These are phyloP conservation scores for Riparia riparia DNA, from an alignment of 2,113 vertebrate genomes.

Conservation along the genomic window DNA sequence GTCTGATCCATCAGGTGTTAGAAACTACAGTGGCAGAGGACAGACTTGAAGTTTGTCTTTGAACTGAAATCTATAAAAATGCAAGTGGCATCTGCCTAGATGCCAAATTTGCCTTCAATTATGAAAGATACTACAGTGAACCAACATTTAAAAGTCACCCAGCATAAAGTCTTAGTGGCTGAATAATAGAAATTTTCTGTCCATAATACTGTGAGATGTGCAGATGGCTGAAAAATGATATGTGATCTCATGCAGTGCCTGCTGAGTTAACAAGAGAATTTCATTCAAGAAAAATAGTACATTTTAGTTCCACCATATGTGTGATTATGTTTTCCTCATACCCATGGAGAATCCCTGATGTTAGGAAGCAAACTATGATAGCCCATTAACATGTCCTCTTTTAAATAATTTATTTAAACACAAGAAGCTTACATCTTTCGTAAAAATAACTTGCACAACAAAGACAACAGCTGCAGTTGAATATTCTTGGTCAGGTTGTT, in stretches of 20 bases:
- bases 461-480: not conserved
- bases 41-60: not conserved
- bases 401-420: constrained; percentile 12
- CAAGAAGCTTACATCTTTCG: not conserved
- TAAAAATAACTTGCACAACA: not conserved
- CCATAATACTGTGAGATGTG: constrained; percentile 26
- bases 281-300: constrained; percentile 57
- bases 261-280: constrained; percentile 76
- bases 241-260: constrained; percentile 48
- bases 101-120: not conserved
- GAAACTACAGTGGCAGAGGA: not conserved
- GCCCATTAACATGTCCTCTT: constrained; percentile 19
- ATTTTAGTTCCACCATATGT: constrained; percentile 63
- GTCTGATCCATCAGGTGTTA: accelerated
- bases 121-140: not conserved
- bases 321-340: constrained; percentile 68
- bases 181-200: constrained; percentile 47
- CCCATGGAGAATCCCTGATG: constrained; percentile 51
- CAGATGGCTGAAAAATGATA: constrained; percentile 70
- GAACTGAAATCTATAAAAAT: not conserved
- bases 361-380: constrained; percentile 33
- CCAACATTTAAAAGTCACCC: not conserved
- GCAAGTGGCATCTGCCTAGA: not conserved
- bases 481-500: not conserved
- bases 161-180: constrained; percentile 30